phyloP scores from a whole-genome alignment of 2,888 invertebrate genomes.

The Epicampocera succincta region DNA sequence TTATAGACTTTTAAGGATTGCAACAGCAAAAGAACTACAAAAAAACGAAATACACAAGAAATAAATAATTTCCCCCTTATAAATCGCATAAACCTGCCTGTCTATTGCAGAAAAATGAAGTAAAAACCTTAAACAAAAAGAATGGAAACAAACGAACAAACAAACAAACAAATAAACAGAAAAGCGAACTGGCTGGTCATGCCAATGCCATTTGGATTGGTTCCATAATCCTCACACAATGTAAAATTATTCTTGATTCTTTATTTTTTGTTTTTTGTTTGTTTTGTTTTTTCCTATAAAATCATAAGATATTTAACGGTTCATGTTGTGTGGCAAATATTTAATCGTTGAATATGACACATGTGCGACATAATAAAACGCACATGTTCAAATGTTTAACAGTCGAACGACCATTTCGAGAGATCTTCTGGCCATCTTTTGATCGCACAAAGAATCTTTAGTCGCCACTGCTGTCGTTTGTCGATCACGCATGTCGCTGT shows the following conservation, averaged over 20 bases:
- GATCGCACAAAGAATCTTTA: background rate
- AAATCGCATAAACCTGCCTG: slow-evolving; percentile 52
- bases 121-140: background rate
- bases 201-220: slow-evolving; percentile 61
- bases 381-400: slow-evolving; percentile 64
- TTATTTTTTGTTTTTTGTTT: slow-evolving; percentile 24
- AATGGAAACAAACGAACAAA: background rate
- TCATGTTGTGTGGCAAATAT: slow-evolving; percentile 69
- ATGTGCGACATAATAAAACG: slow-evolving; percentile 68
- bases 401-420: slow-evolving; percentile 16
- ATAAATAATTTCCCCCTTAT: slow-evolving; percentile 41
- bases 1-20: slow-evolving; percentile 67
- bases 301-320: slow-evolving; percentile 64
- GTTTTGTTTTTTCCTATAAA: slow-evolving; percentile 21
- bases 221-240: slow-evolving; percentile 64
- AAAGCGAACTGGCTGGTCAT: slow-evolving; percentile 48
- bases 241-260: slow-evolving; percentile 30
- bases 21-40: slow-evolving; percentile 23
- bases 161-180: slow-evolving; percentile 11
- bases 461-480: slow-evolving; percentile 5
- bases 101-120: slow-evolving; percentile 42
- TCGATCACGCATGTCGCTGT: background rate
- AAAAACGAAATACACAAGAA: slow-evolving; percentile 2
- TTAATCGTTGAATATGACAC: slow-evolving; percentile 65
- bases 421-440: background rate